phyloP scores from a whole-genome alignment of 2,113 vertebrate genomes.

The Mobula hypostoma region DNA sequence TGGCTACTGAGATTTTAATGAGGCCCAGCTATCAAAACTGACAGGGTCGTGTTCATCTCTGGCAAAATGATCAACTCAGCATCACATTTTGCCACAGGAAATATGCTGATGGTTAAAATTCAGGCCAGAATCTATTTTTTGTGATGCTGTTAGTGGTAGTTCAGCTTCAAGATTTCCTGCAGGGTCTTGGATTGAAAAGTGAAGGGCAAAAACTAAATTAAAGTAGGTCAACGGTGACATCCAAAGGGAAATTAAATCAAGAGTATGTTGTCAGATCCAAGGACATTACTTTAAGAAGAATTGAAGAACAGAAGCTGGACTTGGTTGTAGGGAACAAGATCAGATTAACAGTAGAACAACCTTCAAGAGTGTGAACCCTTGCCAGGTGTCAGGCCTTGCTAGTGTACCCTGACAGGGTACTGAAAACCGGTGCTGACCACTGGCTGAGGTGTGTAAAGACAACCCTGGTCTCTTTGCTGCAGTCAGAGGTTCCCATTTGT shows the following conservation, averaged over 20 bases:
- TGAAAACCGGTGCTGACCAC: too few relatives aligned
- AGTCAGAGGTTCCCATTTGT: too few relatives aligned
- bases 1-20: not conserved
- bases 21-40: not conserved
- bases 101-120: not conserved
- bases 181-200: not conserved
- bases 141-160: not conserved
- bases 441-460: too few relatives aligned
- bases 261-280: not conserved
- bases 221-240: not conserved
- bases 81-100: not conserved
- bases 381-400: too few relatives aligned
- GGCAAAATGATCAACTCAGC: not conserved
- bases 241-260: not conserved
- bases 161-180: not conserved
- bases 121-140: conserved; percentile 15
- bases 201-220: not conserved
- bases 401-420: too few relatives aligned
- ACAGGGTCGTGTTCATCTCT: not conserved
- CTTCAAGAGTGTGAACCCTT: too few relatives aligned
- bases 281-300: not conserved
- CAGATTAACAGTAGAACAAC: not conserved
- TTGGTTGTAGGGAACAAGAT: not conserved
- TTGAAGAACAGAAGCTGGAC: not conserved
- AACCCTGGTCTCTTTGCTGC: too few relatives aligned